A percentile compares a stretch with the other conserved stretches of the same genome.
phyloP scores from a whole-genome alignment of 2,797 vertebrate genomes.

The Cossypha niveicapilla region DNA sequence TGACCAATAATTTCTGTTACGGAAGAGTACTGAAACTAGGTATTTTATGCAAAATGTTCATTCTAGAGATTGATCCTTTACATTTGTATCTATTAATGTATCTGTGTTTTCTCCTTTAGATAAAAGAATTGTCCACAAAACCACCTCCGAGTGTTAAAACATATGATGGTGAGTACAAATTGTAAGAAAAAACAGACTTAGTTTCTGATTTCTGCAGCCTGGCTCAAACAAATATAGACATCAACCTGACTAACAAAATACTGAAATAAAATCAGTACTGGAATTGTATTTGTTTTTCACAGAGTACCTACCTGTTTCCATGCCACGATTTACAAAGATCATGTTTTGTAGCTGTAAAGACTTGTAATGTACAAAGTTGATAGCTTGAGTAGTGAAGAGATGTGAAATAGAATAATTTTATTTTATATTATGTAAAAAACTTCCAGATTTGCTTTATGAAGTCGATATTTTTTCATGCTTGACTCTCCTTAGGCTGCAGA shows the following conservation, averaged over 20 bases:
- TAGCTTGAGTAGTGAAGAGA: not conserved
- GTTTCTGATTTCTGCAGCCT: not conserved
- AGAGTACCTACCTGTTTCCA: not conserved
- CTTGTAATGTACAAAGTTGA: not conserved
- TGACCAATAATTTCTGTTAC: not conserved
- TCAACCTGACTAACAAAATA: not conserved
- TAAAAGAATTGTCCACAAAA: slow-evolving; percentile 70
- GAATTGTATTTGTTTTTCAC: not conserved
- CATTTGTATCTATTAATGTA: not conserved
- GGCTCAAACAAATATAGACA: not conserved
- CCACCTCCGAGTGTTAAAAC: slow-evolving; percentile 16
- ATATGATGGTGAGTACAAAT: slow-evolving; percentile 58
- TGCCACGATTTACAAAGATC: not conserved
- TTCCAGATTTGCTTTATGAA: not conserved
- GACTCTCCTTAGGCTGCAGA: not conserved
- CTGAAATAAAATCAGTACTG: not conserved
- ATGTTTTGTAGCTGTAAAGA: not conserved
- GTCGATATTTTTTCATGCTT: not conserved
- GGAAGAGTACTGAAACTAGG: not conserved
- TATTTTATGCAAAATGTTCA: not conserved
- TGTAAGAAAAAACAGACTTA: not conserved
- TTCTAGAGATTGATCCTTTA: not conserved
- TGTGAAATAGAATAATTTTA: not conserved
- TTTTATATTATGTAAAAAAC: not conserved
- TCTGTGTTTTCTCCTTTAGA: slow-evolving; percentile 58